Evolutionary conservation across 2,888 invertebrate genomes (phyloP), one percentile per base, ranked within the genome.

Genomic region (Ganaspis brasiliensis): DNA sequence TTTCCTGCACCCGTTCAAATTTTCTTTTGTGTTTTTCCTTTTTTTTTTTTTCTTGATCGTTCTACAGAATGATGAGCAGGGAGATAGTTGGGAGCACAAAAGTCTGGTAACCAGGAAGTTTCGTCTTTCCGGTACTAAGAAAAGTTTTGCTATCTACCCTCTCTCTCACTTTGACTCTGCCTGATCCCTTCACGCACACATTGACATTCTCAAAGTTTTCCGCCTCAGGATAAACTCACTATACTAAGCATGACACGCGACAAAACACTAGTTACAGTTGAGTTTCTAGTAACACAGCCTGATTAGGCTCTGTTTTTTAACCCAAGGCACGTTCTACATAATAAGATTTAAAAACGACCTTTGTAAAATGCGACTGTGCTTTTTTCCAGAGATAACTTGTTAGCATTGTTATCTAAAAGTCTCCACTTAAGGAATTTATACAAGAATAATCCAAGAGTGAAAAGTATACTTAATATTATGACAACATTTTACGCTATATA

Each of bases 71-170:
- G 67, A 67, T 67, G 67, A 67, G 45, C 63, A 63, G 40, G 14
- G n/a, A 24, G 24, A 24, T n/a, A 45, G 67, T 67, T 45, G 45
- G 24, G 67, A 45, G 37, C 21, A 63, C 24, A 37, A 63, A 21
- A 63, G 59, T 67, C 72, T 81, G 79, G 78, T 75, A 76, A 81
- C 81, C 81, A 76, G 75, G 76, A 81, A 81, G 76, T 81, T 81
- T 76, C 74, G 74, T 77, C 81, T 74, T 79, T 78, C 73, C 63
- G 72, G 57, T 72, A 37, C 57, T 76, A 72, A 72, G 75, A 81
- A 75, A 81, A 81, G 78, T 81, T 81, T 52, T 59, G 49, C 49
- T 78, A 49, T 74, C 72, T 31, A 45, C 37, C 12, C 59, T 77
- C 78, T 55, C 73, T 49, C 59, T 79, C 63, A 14, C 10, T 57